Conservation (phyloP, 2,113 vertebrate genomes). For the Sylvietta virens region DNA sequence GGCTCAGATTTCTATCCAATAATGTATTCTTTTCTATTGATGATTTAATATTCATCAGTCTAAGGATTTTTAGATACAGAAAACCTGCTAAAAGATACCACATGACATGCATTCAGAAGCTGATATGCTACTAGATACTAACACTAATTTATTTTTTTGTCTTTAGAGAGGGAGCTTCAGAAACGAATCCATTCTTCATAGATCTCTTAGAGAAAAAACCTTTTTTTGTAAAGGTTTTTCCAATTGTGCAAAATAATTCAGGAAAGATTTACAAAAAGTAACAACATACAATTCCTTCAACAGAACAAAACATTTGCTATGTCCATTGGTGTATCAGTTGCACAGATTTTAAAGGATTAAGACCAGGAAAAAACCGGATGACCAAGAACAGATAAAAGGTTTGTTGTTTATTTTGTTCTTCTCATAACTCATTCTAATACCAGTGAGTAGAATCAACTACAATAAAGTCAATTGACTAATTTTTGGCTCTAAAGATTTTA, state of each 20-base stretch:
- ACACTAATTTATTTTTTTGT: neutral
- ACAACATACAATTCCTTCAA: neutral
- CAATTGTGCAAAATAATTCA: neutral
- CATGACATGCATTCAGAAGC: neutral
- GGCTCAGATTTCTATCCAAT: neutral
- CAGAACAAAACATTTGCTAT: neutral
- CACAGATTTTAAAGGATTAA: neutral
- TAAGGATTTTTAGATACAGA: neutral
- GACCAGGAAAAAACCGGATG: neutral
- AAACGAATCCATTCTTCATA: neutral
- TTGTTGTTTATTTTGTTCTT: neutral
- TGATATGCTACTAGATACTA: neutral
- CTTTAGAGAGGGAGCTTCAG: neutral
- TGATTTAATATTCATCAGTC: neutral
- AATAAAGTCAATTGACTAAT: neutral
- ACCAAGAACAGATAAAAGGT: neutral
- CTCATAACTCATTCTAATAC: neutral
- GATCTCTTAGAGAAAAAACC: neutral
- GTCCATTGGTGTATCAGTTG: neutral
- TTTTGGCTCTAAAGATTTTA: neutral
- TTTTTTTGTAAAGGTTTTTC: neutral
- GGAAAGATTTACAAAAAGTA: neutral
- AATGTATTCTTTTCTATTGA: neutral
- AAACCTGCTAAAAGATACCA: neutral
- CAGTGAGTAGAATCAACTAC: neutral